A percentile compares a stretch with the other conserved stretches of the same genome.
phyloP scores from a whole-genome alignment of 2,888 invertebrate genomes.

The Tigriopus californicus region DNA sequence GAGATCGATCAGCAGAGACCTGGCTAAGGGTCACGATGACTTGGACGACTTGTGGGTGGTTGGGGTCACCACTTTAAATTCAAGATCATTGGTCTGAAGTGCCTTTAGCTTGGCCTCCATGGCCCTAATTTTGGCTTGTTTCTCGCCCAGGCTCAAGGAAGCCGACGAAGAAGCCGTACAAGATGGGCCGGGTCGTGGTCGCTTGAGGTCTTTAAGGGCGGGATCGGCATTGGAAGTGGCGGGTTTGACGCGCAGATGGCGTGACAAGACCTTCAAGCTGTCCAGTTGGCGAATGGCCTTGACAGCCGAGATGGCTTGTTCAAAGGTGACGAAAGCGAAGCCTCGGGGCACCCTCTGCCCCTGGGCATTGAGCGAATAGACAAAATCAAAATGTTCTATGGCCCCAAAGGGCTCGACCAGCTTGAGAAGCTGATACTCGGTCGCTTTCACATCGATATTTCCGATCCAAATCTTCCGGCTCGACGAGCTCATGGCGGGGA shows the following conservation, averaged over 20 bases:
- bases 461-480: background rate
- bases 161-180: background rate
- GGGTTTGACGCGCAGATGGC: background rate
- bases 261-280: background rate
- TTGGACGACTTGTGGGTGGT: no score
- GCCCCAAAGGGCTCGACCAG: background rate
- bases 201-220: background rate
- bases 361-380: background rate
- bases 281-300: background rate
- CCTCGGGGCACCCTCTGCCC: background rate
- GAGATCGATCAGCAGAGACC: no score
- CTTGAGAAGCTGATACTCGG: slow-evolving; percentile 1
- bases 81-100: no score
- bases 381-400: background rate
- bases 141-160: background rate
- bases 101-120: background rate
- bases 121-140: background rate
- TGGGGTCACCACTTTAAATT: no score
- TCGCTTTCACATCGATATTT: background rate
- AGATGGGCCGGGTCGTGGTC: no score
- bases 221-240: background rate
- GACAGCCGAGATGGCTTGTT: background rate
- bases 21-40: no score
- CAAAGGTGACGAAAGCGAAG: slow-evolving; percentile 9
- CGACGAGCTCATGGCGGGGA: background rate